These are phyloP conservation scores for Lerista edwardsae DNA, from an alignment of 2,797 vertebrate genomes.

Conservation along the genomic window DNA sequence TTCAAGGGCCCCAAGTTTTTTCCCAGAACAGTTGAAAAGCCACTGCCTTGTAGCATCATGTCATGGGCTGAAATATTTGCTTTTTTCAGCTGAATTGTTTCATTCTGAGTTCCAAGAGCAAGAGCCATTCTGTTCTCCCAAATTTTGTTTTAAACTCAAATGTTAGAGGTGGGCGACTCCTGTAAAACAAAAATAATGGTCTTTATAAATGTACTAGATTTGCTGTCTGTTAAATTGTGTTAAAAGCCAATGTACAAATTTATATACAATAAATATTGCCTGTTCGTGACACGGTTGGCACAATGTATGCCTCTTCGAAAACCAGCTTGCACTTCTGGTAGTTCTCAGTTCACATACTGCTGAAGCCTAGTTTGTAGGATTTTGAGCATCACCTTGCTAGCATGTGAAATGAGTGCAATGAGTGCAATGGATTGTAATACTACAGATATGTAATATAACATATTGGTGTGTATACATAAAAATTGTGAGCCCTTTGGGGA, in stretches of 20 bases:
- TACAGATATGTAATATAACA: no score
- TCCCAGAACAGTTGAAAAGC: no score
- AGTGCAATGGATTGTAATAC: no score
- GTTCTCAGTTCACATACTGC: no score
- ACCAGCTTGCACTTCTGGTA: no score
- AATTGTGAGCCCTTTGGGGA: no score
- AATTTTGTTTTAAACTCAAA: background rate
- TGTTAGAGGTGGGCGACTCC: background rate
- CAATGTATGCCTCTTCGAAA: background rate
- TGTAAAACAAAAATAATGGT: background rate
- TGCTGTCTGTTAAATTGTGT: background rate
- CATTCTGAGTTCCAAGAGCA: background rate
- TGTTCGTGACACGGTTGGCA: background rate
- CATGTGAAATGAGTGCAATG: no score
- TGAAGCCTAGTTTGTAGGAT: no score
- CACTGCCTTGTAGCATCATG: background rate
- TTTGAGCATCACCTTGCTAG: no score
- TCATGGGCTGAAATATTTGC: background rate
- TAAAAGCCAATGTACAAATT: background rate
- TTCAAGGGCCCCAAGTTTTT: no score
- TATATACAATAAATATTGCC: constrained; percentile 17
- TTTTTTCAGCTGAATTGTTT: background rate
- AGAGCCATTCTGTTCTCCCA: background rate
- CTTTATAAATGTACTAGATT: background rate
- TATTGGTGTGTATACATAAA: no score